phyloP scores from a whole-genome alignment of 2,888 invertebrate genomes.

The Amphipoea oculea region DNA sequence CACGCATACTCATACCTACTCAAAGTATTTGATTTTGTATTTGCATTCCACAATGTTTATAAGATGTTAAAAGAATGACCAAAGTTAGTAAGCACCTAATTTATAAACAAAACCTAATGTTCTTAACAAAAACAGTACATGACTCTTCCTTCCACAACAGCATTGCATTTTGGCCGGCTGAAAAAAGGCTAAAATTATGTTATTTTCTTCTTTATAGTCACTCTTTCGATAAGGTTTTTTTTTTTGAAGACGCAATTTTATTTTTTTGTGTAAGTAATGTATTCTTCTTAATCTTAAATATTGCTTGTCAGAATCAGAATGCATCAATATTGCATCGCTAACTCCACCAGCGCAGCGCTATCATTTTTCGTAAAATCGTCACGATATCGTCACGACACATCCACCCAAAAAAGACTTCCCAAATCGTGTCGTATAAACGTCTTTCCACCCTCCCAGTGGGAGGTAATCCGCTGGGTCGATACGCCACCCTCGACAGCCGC shows the following conservation, averaged over 20 bases:
- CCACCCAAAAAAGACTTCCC: not conserved
- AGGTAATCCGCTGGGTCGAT: constrained; percentile 70
- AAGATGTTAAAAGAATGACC: not conserved
- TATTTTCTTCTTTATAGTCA: not conserved
- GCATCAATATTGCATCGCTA: not conserved
- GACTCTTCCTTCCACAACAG: not conserved
- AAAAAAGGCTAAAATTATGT: not conserved
- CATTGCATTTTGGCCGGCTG: not conserved
- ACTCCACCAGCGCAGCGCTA: not conserved
- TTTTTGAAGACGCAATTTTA: not conserved
- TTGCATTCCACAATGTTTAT: constrained; percentile 1
- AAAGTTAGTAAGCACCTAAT: not conserved
- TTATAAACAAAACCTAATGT: not conserved
- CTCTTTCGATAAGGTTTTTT: not conserved
- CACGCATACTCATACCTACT: not conserved
- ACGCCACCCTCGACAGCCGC: constrained; percentile 64
- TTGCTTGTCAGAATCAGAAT: not conserved
- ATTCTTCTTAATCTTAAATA: not conserved
- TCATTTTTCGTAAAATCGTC: not conserved
- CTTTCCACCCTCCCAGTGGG: constrained; percentile 50
- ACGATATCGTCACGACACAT: constrained; percentile 25
- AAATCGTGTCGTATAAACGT: constrained; percentile 53
- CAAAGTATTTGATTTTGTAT: constrained; percentile 17
- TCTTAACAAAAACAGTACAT: not conserved
- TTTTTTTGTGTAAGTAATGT: too few species aligned